These are phyloP conservation scores for Rhabditophanes sp. DNA, from an alignment of 2,888 invertebrate species.

Conservation along the genomic window DNA sequence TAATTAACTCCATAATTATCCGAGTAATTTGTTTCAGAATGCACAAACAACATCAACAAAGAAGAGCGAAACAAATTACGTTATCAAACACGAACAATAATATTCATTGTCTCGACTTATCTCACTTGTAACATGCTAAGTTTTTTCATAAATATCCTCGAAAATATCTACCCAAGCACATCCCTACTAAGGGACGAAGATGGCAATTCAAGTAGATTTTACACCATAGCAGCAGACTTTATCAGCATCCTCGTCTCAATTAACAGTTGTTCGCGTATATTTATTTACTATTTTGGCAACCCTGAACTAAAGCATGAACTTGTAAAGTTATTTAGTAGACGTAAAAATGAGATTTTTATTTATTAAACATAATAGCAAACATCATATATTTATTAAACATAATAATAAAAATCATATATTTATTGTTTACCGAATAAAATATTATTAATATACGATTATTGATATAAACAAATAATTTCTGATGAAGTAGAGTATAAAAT, in stretches of 20 bases:
- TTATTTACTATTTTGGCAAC: slow-evolving; percentile 29
- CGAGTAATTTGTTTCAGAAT: slow-evolving; percentile 16
- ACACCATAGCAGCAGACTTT: slow-evolving; percentile 27
- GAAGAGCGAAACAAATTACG: slow-evolving; percentile 21
- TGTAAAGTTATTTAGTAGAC: too few species aligned
- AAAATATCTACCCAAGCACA: slow-evolving; percentile 25
- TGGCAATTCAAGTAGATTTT: too few species aligned
- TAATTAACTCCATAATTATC: slow-evolving; percentile 3
- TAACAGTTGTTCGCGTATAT: slow-evolving; percentile 23
- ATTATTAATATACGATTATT: too few species aligned
- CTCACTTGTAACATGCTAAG: slow-evolving; percentile 29
- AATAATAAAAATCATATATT: too few species aligned
- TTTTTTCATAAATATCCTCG: slow-evolving; percentile 27
- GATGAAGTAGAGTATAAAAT: too few species aligned
- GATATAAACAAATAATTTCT: too few species aligned
- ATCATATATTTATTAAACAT: too few species aligned
- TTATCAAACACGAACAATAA: slow-evolving; percentile 33
- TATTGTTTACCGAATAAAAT: too few species aligned
- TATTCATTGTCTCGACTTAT: slow-evolving; percentile 29
- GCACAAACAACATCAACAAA: slow-evolving; percentile 19
- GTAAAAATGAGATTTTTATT: too few species aligned
- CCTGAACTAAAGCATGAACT: slow-evolving; percentile 23
- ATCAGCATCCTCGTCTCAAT: slow-evolving; percentile 27
- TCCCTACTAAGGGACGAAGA: slow-evolving; percentile 20
- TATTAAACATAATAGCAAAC: too few species aligned